Evolutionary conservation across 2,113 vertebrate species (phyloP).

Genomic region (Astatotilapia flaviijosephi): DNA sequence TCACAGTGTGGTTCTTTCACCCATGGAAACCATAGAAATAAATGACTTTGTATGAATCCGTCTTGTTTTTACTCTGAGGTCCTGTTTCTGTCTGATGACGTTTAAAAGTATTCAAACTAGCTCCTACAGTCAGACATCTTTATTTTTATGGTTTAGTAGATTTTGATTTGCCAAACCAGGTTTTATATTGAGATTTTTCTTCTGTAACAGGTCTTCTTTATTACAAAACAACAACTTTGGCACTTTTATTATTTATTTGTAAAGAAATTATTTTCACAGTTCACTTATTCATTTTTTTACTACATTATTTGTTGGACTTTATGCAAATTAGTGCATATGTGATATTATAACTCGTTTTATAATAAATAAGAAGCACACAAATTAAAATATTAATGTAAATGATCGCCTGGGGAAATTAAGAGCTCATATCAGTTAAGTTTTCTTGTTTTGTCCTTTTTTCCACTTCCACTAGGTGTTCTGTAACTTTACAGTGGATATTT

Average conservation of each 20-base stretch:
- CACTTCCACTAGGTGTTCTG: neutral
- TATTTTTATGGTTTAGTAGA: neutral
- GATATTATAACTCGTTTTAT: too few species aligned
- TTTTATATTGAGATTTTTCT: neutral
- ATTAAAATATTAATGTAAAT: too few species aligned
- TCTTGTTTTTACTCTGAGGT: neutral
- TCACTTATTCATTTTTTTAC: too few species aligned
- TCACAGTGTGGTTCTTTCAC: accelerated
- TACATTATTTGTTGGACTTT: too few species aligned
- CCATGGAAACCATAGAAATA: neutral
- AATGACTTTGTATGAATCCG: neutral
- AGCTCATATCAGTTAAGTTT: too few species aligned
- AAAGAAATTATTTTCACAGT: too few species aligned
- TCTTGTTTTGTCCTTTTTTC: too few species aligned
- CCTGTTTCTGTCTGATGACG: neutral
- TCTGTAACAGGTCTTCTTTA: neutral
- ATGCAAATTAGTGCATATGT: too few species aligned
- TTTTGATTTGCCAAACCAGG: neutral
- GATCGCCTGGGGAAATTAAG: too few species aligned
- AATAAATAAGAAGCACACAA: too few species aligned
- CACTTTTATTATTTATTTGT: too few species aligned
- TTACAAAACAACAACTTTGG: neutral
- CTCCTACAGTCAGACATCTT: neutral
- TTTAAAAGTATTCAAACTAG: neutral
- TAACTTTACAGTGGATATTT: too few species aligned